Evolutionary conservation across 53 echinoderm and acorn worm species (phyloP), one percentile per base, ranked within the genome.

Genomic region (Paelopatides confundens): DNA sequence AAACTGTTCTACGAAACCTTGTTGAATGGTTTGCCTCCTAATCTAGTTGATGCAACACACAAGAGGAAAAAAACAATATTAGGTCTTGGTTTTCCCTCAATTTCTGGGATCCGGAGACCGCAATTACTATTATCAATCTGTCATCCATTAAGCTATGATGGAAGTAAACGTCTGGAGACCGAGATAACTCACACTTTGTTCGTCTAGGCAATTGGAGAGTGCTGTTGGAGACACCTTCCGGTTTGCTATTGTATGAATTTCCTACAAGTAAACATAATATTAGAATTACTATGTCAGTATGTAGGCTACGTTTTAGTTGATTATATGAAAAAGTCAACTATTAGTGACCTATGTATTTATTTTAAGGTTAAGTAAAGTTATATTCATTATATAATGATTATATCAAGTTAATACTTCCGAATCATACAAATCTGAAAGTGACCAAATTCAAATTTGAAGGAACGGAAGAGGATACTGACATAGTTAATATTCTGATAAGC

Each of bases 41-140:
- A 40, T 10, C 40, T 10, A 40, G 10, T 5, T 10, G 40, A 81
- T 14, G 23, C 52, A 35, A 49, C 90, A 32, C 84, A 90, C 34
- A 70, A 70, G 64, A 90, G 87, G 90, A 91, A 93, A 66, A 91
- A 93, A 35, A 82, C 71, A 34, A 76, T 68, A 27, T 85, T 93
- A 64, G 94, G 94, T 31, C 39, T 93, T 35, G 94, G 91, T 33
- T 29, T 91, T 10, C 69, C 78, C 14, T 82, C 91, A 35, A n/a
- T 76, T 91, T 38, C 90, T 87, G 40, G 91, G 94, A 33, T 91
- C 91, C 2, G 88, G n/a, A 68, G 86, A 7, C 82, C 54, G 47
- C 87, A 28, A 3, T 93, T 32, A 69, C 48, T 39, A 93, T 91
- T 30, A 48, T 95, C 64, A 92, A 93, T 46, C 87, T 87, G 94